Evolutionary conservation across 64 coral and sea anemone genomes (phyloP).

Genomic region (Pocillopora damicornis): DNA sequence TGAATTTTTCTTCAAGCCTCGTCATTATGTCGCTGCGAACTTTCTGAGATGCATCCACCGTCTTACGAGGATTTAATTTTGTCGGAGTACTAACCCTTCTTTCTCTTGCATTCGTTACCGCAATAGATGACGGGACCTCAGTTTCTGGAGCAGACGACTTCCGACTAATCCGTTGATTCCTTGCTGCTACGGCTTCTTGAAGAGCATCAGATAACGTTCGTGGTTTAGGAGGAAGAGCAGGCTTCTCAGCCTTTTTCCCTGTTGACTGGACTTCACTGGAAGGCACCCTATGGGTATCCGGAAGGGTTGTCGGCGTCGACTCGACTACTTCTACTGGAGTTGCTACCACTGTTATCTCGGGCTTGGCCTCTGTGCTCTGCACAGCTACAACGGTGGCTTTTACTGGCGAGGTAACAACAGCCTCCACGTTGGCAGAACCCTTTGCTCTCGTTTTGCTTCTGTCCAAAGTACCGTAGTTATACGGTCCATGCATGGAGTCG

Average conservation of each 20-base stretch:
- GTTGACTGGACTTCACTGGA: not conserved
- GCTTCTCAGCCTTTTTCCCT: not conserved
- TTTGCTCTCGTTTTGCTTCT: not conserved
- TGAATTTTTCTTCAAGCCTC: constrained; percentile 27
- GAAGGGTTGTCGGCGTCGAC: not conserved
- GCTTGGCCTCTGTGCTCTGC: not conserved
- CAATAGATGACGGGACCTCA: not conserved
- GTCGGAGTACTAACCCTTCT: constrained; percentile 47
- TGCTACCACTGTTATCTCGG: constrained; percentile 20
- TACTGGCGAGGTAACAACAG: constrained; percentile 41
- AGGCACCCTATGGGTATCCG: not conserved
- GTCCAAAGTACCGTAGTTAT: constrained; percentile 5
- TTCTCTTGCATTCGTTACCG: not conserved
- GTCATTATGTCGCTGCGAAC: constrained; percentile 30
- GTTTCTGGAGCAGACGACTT: constrained; percentile 6
- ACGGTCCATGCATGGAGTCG: not conserved
- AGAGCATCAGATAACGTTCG: constrained; percentile 68
- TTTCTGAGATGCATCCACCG: constrained; percentile 4
- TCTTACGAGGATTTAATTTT: constrained; percentile 28
- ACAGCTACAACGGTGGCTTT: constrained; percentile 6
- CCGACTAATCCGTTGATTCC: constrained; percentile 49
- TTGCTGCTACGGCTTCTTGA: constrained; percentile 69
- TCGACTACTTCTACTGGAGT: constrained; percentile 12
- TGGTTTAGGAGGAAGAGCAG: constrained; percentile 20
- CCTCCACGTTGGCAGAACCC: not conserved